Evolutionary conservation across 1,140 invertebrate genomes (phyloP).

Genomic region (Plodia interpunctella): DNA sequence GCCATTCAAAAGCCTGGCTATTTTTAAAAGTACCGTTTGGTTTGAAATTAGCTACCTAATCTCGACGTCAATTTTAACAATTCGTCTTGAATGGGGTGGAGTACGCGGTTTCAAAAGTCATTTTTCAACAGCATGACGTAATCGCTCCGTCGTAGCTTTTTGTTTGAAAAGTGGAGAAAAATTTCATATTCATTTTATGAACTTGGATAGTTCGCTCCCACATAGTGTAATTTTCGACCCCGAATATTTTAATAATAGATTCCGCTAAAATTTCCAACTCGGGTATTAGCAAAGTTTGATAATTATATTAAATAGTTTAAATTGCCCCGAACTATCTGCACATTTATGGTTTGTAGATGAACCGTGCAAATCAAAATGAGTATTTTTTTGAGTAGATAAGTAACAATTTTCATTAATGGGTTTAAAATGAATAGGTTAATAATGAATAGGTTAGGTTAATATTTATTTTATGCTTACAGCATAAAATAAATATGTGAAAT

Average conservation of each 20-base stretch:
- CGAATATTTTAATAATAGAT: conserved; percentile 6
- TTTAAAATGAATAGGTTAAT: no score
- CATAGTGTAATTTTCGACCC: not conserved
- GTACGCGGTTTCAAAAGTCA: conserved; percentile 57
- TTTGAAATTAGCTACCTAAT: conserved; percentile 19
- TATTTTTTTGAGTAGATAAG: no score
- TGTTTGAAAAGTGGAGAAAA: conserved; percentile 56
- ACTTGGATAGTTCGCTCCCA: conserved; percentile 13
- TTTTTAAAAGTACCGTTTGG: conserved; percentile 10
- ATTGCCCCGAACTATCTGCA: not conserved
- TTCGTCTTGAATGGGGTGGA: conserved; percentile 54
- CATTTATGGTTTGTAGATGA: not conserved
- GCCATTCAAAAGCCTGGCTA: not conserved
- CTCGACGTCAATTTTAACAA: conserved; percentile 52
- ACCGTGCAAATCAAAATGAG: no score
- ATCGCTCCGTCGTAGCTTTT: conserved; percentile 65
- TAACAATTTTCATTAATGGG: no score
- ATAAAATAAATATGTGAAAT: no score
- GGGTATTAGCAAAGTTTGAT: conserved; percentile 4
- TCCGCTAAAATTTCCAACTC: not conserved
- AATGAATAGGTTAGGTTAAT: no score
- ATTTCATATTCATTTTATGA: conserved; percentile 63
- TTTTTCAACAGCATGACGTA: conserved; percentile 66
- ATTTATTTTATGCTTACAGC: no score
- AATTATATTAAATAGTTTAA: not conserved